phyloP scores from a whole-genome alignment of 2,797 vertebrate species.

The Ptychobarbus kaznakovi region DNA sequence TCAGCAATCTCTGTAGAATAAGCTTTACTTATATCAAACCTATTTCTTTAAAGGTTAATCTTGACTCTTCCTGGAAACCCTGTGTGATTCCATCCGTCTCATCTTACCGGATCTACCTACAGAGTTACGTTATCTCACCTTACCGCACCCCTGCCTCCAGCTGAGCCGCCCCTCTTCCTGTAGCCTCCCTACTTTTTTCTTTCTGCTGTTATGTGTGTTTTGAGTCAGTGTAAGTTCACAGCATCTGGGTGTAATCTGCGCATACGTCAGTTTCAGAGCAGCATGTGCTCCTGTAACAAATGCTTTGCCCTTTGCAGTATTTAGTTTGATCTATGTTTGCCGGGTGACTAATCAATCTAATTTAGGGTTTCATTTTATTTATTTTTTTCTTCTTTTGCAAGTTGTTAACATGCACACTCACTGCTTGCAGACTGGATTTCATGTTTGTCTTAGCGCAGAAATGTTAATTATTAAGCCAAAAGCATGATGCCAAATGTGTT shows the following conservation, averaged over 20 bases:
- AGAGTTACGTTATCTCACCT: constrained; percentile 10
- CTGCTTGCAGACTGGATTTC: constrained; percentile 44
- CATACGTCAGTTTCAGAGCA: constrained; percentile 53
- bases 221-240: constrained; percentile 38
- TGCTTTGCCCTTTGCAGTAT: constrained; percentile 59
- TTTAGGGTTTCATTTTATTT: constrained; percentile 47
- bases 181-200: not conserved
- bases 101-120: constrained; percentile 22
- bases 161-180: constrained; percentile 23
- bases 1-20: not conserved
- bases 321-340: constrained; percentile 58
- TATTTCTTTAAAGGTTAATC: not conserved
- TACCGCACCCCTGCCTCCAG: not conserved
- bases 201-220: constrained; percentile 20
- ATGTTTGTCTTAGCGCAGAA: constrained; percentile 43
- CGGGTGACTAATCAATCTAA: constrained; percentile 59
- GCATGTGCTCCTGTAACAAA: constrained; percentile 57
- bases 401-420: constrained; percentile 57
- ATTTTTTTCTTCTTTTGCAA: constrained; percentile 36
- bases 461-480: constrained; percentile 56
- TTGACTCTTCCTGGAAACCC: constrained; percentile 10
- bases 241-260: constrained; percentile 60
- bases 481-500: constrained; percentile 64
- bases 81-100: constrained; percentile 18
- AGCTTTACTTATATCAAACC: not conserved